phyloP scores from a whole-genome alignment of 2,113 vertebrate species.

The human (Homo sapiens) region GRCh38 chr15:75565501-75566000 shows the following conservation, averaged over 20 bases:
- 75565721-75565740: slow-evolving; percentile 4
- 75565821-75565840: background rate
- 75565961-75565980: background rate
- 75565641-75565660: slow-evolving; percentile 1
- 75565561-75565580: background rate
- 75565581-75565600: background rate
- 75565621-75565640: slow-evolving; percentile 4
- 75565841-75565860: background rate
- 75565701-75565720: background rate
- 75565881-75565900: background rate
- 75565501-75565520: background rate
- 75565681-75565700: background rate
- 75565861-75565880: background rate
- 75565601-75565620: background rate
- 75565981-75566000: background rate
- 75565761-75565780: background rate
- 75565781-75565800: background rate
- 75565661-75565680: background rate
- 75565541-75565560: background rate
- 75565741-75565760: background rate
- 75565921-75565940: background rate
- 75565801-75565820: background rate
- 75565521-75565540: background rate
- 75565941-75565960: background rate
- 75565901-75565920: background rate